Percentiles rank a stretch among this genome's conserved stretches.
Evolutionary conservation across 2,797 vertebrate species (phyloP).

Genomic region (Dallia pectoralis): DNA sequence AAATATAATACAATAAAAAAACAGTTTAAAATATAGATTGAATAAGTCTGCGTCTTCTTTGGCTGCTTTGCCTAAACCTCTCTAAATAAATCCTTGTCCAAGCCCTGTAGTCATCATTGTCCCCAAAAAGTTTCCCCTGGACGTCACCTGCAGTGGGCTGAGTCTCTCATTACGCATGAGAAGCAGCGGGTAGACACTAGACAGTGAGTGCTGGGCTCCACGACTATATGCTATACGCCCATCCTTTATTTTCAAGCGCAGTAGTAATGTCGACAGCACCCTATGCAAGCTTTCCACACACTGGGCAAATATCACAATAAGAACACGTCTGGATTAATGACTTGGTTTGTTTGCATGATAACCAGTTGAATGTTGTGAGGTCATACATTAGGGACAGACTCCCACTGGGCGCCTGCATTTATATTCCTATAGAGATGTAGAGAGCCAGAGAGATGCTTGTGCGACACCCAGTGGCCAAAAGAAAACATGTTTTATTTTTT

Average conservation of each 20-base stretch:
- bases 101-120: not conserved
- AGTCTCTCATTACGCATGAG: slow-evolving; percentile 54
- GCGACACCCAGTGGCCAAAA: slow-evolving; percentile 74
- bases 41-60: not conserved
- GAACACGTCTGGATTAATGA: slow-evolving; percentile 52
- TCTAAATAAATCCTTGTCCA: not conserved
- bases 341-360: slow-evolving; percentile 66
- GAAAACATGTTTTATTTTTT: not conserved
- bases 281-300: slow-evolving; percentile 17
- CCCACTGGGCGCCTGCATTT: slow-evolving; percentile 36
- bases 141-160: slow-evolving; percentile 86
- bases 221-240: slow-evolving; percentile 79
- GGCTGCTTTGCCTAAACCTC: not conserved
- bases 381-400: slow-evolving; percentile 30
- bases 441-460: slow-evolving; percentile 61
- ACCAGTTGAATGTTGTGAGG: slow-evolving; percentile 47
- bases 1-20: not conserved
- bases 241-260: slow-evolving; percentile 74
- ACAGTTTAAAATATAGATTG: not conserved
- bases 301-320: slow-evolving; percentile 53
- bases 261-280: slow-evolving; percentile 27
- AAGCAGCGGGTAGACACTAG: slow-evolving; percentile 70
- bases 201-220: slow-evolving; percentile 77
- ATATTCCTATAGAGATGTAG: slow-evolving; percentile 41
- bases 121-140: slow-evolving; percentile 29